These are phyloP conservation scores for Tadarida brasiliensis DNA, from an alignment of 2,797 vertebrate genomes.

Conservation along the genomic window DNA sequence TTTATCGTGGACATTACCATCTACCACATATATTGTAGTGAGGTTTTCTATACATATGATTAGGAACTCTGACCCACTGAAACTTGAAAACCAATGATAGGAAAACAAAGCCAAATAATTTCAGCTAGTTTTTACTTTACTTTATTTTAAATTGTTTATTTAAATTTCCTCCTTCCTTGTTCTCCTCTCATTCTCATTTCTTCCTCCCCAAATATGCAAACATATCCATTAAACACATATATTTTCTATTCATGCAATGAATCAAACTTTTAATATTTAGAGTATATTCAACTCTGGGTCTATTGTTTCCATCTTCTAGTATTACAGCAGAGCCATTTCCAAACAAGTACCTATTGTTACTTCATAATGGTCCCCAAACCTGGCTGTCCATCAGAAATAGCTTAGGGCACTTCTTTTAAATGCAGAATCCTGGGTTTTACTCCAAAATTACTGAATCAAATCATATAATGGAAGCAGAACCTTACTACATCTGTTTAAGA, in stretches of 20 bases:
- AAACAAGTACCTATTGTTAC: slow-evolving; percentile 35
- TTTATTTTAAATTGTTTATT: slow-evolving; percentile 22
- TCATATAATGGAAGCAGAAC: neutral
- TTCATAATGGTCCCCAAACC: slow-evolving; percentile 28
- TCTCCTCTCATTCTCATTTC: neutral
- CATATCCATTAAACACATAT: neutral
- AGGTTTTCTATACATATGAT: slow-evolving; percentile 41
- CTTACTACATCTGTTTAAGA: neutral
- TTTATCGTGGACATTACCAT: neutral
- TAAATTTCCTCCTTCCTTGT: neutral
- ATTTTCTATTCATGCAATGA: slow-evolving; percentile 45
- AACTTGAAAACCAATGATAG: slow-evolving; percentile 42
- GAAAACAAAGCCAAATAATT: slow-evolving; percentile 4
- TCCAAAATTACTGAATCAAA: slow-evolving; percentile 18
- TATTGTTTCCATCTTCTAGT: slow-evolving; percentile 28
- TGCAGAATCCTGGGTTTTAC: neutral
- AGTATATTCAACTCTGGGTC: neutral
- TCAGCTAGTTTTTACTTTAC: neutral
- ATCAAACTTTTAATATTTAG: slow-evolving; percentile 21
- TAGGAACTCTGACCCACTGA: neutral
- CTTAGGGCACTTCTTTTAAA: slow-evolving; percentile 26
- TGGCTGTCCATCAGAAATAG: slow-evolving; percentile 30
- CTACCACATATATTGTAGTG: neutral
- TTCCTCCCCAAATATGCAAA: neutral
- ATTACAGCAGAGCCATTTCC: slow-evolving; percentile 37